These are phyloP conservation scores for Xestoiulus laeticollis DNA, from an alignment of 2,888 invertebrate genomes.

Conservation along the genomic window DNA sequence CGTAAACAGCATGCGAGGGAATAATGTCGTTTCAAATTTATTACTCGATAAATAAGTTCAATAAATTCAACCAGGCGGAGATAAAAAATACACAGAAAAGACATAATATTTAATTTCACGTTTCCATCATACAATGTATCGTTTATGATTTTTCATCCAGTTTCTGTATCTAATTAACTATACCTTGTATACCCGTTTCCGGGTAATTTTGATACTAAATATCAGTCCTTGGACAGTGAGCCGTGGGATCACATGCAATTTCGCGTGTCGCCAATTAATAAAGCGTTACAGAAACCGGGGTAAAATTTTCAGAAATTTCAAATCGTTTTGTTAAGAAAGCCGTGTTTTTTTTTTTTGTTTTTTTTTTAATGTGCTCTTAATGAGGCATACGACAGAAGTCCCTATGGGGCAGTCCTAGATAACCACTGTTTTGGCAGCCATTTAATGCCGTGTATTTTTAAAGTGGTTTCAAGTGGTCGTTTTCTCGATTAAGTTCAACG, in stretches of 20 bases:
- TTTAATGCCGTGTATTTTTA: not conserved
- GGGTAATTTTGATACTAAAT: not conserved
- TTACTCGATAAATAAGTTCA: too few relatives aligned
- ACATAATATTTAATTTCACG: too few relatives aligned
- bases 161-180: too few relatives aligned
- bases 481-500: slow-evolving; percentile 45
- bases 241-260: not conserved
- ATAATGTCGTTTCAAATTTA: too few relatives aligned
- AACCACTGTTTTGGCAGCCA: not conserved
- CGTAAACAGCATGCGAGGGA: too few relatives aligned
- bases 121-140: too few relatives aligned
- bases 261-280: not conserved
- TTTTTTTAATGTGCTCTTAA: not conserved
- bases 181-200: too few relatives aligned
- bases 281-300: not conserved
- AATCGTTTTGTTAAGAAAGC: not conserved
- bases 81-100: too few relatives aligned
- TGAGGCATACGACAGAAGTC: not conserved
- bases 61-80: too few relatives aligned
- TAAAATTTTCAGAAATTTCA: not conserved
- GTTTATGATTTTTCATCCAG: too few relatives aligned
- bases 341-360: too few relatives aligned
- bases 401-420: slow-evolving; percentile 3
- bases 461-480: not conserved
- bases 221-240: not conserved